Conservation (phyloP, 2,797 vertebrate species). For the Microcaecilia unicolor region DNA sequence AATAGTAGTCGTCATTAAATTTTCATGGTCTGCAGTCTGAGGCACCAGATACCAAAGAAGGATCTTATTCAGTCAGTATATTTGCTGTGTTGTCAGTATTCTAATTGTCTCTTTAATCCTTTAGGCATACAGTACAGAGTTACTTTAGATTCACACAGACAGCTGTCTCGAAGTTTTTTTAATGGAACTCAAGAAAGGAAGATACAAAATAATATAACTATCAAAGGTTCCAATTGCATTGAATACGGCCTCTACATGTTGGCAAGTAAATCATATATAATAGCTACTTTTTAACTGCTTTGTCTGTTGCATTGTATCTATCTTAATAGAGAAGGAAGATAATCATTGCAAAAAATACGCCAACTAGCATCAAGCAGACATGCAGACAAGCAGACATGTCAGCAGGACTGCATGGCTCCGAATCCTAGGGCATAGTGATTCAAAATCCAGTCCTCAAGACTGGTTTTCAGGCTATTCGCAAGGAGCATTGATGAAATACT, state of each 20-base stretch:
- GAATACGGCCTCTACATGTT: conserved; percentile 81
- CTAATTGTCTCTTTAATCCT: neutral
- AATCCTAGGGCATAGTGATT: too few relatives aligned
- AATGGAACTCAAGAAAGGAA: conserved; percentile 55
- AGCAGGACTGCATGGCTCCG: too few relatives aligned
- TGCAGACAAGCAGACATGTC: too few relatives aligned
- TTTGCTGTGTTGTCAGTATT: neutral
- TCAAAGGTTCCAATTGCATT: conserved; percentile 48
- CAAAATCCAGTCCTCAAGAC: too few relatives aligned
- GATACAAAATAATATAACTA: conserved; percentile 49
- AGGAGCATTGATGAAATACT: too few relatives aligned
- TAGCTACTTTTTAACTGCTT: conserved; percentile 6
- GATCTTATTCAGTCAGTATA: neutral
- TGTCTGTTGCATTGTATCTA: neutral
- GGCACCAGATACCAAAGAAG: too few relatives aligned
- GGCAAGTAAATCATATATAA: conserved; percentile 78
- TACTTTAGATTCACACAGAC: conserved; percentile 73
- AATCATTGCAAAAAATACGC: too few relatives aligned
- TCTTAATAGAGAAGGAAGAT: too few relatives aligned
- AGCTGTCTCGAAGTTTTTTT: conserved; percentile 76
- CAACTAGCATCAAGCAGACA: too few relatives aligned
- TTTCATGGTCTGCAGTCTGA: too few relatives aligned
- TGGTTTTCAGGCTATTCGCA: too few relatives aligned
- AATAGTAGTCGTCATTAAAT: too few relatives aligned
- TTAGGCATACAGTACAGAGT: conserved; percentile 65